Evolutionary conservation across 2,113 vertebrate species (phyloP).

Genomic region (Leiothrix lutea): DNA sequence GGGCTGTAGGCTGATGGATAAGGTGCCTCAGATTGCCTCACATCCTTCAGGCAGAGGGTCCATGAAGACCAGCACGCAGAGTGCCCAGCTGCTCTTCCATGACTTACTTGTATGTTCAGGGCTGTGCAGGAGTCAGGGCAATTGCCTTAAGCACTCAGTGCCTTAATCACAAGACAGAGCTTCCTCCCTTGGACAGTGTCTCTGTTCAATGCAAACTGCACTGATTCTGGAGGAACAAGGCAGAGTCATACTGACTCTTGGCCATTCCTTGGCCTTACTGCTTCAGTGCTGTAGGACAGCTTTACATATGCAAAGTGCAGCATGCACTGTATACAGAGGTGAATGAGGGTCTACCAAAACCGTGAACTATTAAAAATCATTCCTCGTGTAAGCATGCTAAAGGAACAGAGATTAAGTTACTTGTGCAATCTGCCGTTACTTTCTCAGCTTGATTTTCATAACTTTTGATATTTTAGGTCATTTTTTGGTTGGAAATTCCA

Average conservation of each 20-base stretch:
- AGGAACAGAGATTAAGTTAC: not conserved
- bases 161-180: not conserved
- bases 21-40: not conserved
- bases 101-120: not conserved
- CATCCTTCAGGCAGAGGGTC: not conserved
- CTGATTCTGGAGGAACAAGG: not conserved
- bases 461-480: not conserved
- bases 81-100: not conserved
- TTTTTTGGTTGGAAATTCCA: not conserved
- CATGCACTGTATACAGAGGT: not conserved
- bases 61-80: rapidly evolving
- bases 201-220: not conserved
- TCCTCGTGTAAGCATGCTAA: not conserved
- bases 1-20: not conserved
- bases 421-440: not conserved
- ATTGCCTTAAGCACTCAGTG: not conserved
- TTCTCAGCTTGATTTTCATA: not conserved
- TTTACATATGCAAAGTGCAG: not conserved
- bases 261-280: not conserved
- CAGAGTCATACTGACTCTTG: not conserved
- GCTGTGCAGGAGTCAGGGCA: not conserved
- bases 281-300: not conserved
- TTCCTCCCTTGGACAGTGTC: not conserved
- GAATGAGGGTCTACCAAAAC: not conserved
- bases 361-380: not conserved